A percentile compares a stretch with the other conserved stretches of the same genome.
Conservation (phyloP, 2,113 vertebrate species). For the Pterocles burchelli region DNA sequence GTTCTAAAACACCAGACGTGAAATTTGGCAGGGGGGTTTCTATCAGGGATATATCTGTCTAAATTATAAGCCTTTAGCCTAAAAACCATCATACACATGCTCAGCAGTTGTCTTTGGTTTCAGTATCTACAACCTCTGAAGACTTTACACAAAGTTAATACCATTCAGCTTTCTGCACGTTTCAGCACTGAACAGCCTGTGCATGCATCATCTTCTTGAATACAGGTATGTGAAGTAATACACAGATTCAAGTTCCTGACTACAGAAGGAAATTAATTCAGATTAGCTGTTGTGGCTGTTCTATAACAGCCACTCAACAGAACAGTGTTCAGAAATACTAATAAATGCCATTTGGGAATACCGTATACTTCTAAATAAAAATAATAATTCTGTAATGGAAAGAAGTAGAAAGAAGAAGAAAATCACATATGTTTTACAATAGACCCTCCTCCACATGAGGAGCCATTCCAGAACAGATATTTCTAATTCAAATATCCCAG, state of each 20-base stretch:
- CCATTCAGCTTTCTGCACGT: background rate
- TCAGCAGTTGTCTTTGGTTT: background rate
- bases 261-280: background rate
- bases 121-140: background rate
- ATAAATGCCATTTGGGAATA: background rate
- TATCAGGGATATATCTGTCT: background rate
- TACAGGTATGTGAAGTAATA: background rate
- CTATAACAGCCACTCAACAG: background rate
- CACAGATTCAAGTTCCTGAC: background rate
- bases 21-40: background rate
- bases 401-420: background rate
- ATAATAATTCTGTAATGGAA: background rate
- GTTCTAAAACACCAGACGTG: background rate
- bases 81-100: background rate
- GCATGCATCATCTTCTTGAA: fast-evolving
- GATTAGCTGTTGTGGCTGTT: background rate
- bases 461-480: background rate
- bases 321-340: background rate
- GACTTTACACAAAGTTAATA: background rate
- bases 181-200: background rate
- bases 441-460: background rate
- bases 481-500: background rate
- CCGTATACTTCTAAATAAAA: background rate
- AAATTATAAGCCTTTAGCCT: background rate
- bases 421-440: background rate